These are phyloP conservation scores for Manis pentadactyla DNA, from an alignment of 2,797 vertebrate species.

Conservation along the genomic window DNA sequence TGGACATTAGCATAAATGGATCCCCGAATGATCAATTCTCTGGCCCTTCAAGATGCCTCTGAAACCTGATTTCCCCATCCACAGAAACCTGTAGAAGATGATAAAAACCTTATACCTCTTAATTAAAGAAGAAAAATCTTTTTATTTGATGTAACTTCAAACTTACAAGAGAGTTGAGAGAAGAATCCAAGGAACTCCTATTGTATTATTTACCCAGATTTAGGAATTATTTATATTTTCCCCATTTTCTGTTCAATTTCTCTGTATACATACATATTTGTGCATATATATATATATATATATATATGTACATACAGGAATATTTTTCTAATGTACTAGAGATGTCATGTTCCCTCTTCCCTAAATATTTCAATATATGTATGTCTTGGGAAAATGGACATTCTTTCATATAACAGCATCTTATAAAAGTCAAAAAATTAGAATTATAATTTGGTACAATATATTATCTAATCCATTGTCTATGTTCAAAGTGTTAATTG, in stretches of 20 bases:
- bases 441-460: neutral
- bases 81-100: neutral
- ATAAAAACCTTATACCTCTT: neutral
- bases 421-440: neutral
- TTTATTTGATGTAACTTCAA: neutral
- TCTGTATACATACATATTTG: neutral
- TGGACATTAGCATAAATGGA: neutral
- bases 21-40: neutral
- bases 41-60: neutral
- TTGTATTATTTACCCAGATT: neutral
- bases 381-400: slow-evolving; percentile 10
- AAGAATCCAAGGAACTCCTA: neutral
- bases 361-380: neutral
- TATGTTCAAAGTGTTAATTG: neutral
- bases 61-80: neutral
- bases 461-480: neutral
- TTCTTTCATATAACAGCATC: neutral
- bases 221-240: neutral
- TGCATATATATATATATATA: neutral
- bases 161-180: neutral
- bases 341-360: neutral
- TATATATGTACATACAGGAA: neutral
- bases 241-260: neutral
- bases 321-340: slow-evolving; percentile 24
- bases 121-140: neutral